Evolutionary conservation across 2,797 vertebrate species (phyloP), one percentile per base, ranked within the genome.

Genomic region (Sebastes nivosus): DNA sequence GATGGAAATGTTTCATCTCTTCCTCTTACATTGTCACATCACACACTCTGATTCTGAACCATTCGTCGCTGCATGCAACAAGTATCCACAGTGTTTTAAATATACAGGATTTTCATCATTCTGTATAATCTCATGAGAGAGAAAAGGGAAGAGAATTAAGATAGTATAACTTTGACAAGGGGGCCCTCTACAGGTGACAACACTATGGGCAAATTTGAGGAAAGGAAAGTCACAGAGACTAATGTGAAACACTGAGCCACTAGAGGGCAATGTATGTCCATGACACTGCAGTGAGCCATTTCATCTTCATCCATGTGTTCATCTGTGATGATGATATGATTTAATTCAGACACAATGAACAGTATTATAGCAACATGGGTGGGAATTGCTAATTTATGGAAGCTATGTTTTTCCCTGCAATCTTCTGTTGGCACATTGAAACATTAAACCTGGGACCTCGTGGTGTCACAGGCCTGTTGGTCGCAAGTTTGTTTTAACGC

Each of bases 131-230:
- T 22, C 18, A 20, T 52, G 22, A 42, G 9, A 22, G 50, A 63
- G 8, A 34, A 50, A 73, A 50, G 36, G 3, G 12, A 36, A 6
- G 32, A 54, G 6, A 59, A 29, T 50, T 3, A 22, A 14, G 27
- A 7, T 58, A 14, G 8, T 30, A 86, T 90, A 86, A 65, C 65
- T 89, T 86, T 89, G 87, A 83, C 70, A 82, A 89, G 86, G 29
- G 72, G n/a, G 91, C 91, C 93, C 89, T 91, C 94, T 94, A 78
- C 55, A 86, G 93, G 91, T 67, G 55, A 80, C 1, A 22, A 52
- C 3, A 61, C 18, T 50, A 10, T 42, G 20, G 24, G 6, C 18
- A 20, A 25, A 52, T 69, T 46, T 60, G 0, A 72, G 24, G 5
- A 36, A 79, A n/a, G 5, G 4, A 12, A 32, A 32, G 38, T 54